Percentiles rank a stretch among this genome's conserved stretches.
These are phyloP conservation scores for Australoheros facetus DNA, from an alignment of 2,797 vertebrate species.

Conservation along the genomic window DNA sequence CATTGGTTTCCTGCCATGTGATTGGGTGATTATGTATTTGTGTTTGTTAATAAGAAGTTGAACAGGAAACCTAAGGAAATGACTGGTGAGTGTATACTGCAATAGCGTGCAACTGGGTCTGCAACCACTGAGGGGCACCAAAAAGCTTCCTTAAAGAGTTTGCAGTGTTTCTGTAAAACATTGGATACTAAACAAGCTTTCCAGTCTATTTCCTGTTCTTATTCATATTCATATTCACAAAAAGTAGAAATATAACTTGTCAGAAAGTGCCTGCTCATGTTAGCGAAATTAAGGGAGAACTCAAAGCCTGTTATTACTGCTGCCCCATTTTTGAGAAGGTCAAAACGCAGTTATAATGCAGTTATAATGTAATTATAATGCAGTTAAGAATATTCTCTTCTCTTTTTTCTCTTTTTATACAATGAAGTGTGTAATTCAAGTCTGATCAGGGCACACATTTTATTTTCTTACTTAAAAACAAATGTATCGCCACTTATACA, in stretches of 20 bases:
- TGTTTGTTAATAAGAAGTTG: not conserved
- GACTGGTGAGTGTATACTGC: not conserved
- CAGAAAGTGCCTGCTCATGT: not conserved
- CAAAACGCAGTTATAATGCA: not conserved
- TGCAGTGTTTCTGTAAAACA: not conserved
- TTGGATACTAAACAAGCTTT: rapidly evolving
- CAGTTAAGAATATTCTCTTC: not conserved
- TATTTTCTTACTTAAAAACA: not conserved
- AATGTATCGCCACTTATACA: not conserved
- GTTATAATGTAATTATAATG: no score
- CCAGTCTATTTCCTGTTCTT: not conserved
- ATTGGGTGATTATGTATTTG: no score
- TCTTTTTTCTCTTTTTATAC: not conserved
- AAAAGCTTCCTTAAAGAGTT: not conserved
- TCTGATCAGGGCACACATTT: not conserved
- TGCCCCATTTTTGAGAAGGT: not conserved
- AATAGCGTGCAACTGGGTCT: not conserved
- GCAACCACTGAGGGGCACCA: slow-evolving; percentile 17
- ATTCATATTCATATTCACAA: not conserved
- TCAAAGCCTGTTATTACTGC: not conserved
- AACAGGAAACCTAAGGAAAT: not conserved
- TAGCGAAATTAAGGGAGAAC: not conserved
- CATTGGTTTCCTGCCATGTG: no score
- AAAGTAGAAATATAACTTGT: not conserved
- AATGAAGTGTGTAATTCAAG: no score